These are phyloP conservation scores for Drosophila rhopaloa DNA, from an alignment of 1,140 invertebrate species.

Conservation along the genomic window DNA sequence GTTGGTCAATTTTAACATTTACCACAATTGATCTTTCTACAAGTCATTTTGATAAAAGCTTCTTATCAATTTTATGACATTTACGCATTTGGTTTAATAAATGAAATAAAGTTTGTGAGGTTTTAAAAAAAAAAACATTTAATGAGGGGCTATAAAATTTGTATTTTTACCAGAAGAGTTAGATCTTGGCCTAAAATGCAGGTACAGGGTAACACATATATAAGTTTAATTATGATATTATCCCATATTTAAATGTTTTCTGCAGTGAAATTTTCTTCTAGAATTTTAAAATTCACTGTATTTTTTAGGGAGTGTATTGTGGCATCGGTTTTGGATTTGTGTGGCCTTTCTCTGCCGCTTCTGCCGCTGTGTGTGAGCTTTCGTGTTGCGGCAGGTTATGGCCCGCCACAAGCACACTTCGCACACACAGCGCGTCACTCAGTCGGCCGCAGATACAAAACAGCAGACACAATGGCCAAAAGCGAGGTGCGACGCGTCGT, in stretches of 20 bases:
- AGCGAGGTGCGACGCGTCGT: constrained; percentile 50
- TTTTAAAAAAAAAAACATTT: too few species aligned
- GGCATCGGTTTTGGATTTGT: constrained; percentile 3
- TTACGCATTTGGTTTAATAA: neutral
- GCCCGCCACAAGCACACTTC: constrained; percentile 48
- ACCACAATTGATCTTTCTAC: constrained; percentile 2
- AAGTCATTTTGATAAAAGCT: constrained; percentile 23
- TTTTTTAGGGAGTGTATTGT: constrained; percentile 19
- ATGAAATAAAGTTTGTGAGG: neutral
- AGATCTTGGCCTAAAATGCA: too few species aligned
- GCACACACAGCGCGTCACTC: constrained; percentile 34
- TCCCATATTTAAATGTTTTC: too few species aligned
- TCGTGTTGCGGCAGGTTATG: constrained; percentile 77
- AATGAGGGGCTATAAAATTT: too few species aligned
- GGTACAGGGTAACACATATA: too few species aligned
- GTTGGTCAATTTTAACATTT: constrained; percentile 4
- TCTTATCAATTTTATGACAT: constrained; percentile 12
- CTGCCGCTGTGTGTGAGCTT: constrained; percentile 37
- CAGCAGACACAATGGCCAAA: constrained; percentile 61
- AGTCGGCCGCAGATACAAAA: constrained; percentile 40
- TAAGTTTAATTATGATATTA: too few species aligned
- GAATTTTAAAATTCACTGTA: too few species aligned
- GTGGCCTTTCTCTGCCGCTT: constrained; percentile 7
- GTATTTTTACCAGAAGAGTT: too few species aligned
- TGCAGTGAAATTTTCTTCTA: too few species aligned